Evolutionary conservation across 1,140 invertebrate genomes (phyloP).

Genomic region (Procambarus clarkii): DNA sequence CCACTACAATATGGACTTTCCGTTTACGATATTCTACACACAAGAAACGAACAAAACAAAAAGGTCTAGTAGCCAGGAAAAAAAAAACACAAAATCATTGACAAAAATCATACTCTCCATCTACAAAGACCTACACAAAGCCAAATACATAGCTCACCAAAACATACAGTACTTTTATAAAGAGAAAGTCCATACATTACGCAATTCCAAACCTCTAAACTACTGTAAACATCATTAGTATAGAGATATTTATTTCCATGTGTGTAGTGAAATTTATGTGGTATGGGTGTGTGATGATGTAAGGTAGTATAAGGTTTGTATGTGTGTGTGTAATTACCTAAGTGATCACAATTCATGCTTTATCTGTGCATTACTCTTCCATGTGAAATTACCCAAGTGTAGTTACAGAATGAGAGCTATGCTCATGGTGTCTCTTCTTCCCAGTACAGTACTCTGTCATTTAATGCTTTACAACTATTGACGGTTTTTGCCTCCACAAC

Average conservation of each 20-base stretch:
- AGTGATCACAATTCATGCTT: too few relatives aligned
- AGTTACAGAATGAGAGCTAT: too few relatives aligned
- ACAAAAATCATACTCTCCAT: constrained; percentile 22
- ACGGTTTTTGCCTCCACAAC: too few relatives aligned
- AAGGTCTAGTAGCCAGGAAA: neutral
- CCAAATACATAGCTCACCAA: constrained; percentile 36
- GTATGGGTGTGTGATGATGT: neutral
- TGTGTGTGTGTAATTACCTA: neutral
- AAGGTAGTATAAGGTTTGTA: neutral
- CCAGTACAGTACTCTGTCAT: too few relatives aligned
- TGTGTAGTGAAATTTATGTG: constrained; percentile 4
- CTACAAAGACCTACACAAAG: constrained; percentile 48
- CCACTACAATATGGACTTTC: constrained; percentile 32
- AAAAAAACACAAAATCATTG: constrained; percentile 9
- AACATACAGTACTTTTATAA: constrained; percentile 24
- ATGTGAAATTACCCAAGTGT: too few relatives aligned
- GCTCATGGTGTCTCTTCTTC: too few relatives aligned
- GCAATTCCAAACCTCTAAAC: constrained; percentile 42
- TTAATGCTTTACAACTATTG: too few relatives aligned
- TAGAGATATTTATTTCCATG: neutral
- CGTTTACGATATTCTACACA: constrained; percentile 24
- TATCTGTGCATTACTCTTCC: too few relatives aligned
- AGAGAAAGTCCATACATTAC: constrained; percentile 44
- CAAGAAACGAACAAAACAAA: constrained; percentile 8
- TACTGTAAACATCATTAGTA: constrained; percentile 23